A percentile compares a stretch with the other conserved stretches of the same genome.
These are phyloP conservation scores for Fregetta grallaria DNA, from an alignment of 2,113 vertebrate species.

Conservation along the genomic window DNA sequence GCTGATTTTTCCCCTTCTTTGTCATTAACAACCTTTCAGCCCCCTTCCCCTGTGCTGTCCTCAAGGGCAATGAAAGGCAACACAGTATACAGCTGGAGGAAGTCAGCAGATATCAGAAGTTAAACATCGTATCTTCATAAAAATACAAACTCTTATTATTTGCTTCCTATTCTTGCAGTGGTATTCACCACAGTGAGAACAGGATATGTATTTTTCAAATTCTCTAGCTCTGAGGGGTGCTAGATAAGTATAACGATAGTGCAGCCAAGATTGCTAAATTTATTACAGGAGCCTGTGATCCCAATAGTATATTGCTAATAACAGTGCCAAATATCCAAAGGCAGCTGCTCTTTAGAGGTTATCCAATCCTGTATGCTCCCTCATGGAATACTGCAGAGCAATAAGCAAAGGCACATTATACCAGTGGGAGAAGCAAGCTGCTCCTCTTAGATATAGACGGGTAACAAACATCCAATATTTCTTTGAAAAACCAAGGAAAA, in stretches of 20 bases:
- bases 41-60: background rate
- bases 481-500: conserved; percentile 54
- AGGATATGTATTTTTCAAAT: conserved; percentile 23
- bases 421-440: conserved; percentile 53
- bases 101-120: background rate
- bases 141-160: background rate
- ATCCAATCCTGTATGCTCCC: conserved; percentile 18
- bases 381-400: conserved; percentile 42
- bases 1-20: background rate
- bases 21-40: background rate
- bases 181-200: background rate
- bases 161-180: background rate
- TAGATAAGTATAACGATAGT: conserved; percentile 14
- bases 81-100: background rate
- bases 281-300: conserved; percentile 56
- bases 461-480: conserved; percentile 51
- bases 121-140: conserved; percentile 20
- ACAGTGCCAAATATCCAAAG: conserved; percentile 63
- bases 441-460: conserved; percentile 34
- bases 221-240: conserved; percentile 36
- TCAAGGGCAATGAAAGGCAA: background rate
- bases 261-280: conserved; percentile 59
- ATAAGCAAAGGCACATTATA: conserved; percentile 47
- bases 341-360: conserved; percentile 62
- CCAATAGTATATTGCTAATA: conserved; percentile 67